Base-by-base conservation (phyloP, 2,797 vertebrate species). In the Anisognathus igniventris region DNA sequence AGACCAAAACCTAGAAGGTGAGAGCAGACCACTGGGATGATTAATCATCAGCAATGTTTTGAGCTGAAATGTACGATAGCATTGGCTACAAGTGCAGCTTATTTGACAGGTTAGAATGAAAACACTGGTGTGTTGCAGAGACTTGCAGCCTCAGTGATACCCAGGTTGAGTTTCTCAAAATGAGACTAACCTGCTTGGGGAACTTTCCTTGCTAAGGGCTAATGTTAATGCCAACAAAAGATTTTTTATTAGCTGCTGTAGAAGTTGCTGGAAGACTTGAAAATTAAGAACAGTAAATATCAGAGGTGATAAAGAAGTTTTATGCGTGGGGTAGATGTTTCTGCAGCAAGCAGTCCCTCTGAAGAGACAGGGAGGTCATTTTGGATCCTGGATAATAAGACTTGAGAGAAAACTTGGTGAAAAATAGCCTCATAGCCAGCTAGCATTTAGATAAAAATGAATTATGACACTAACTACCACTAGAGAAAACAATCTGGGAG, bases 211-310 rank as follows among this genome's bases (percentile, higher is more conserved):
- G n/a, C 48, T 61, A 42, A 86, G 40, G 47, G 5, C 45, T 65
- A 44, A 51, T 27, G 14, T 92, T 91, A 44, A 28, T 89, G 54
- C 66, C 72, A 75, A 42, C 61, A 91, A 50, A 2, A 66, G 54
- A 31, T 70, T 35, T 90, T 94, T 91, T 92, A 92, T 81, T 86
- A 76, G 56, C 44, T 94, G 76, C 56, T 94, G 85, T 48, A 67
- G 58, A 86, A 70, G 64, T 73, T 96, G 37, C 79, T 80, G 64
- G 64, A 78, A 93, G 60, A 86, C 39, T 73, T 60, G 60, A 84
- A 93, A 95, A 94, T 96, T 24, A 92, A 57, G 70, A 94, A 25
- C 50, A 61, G 79, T 78, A 78, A 82, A 88, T 56, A 65, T 48
- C 42, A 61, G 48, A 57, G 42, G 48, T 57, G 79, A 57, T 91